phyloP scores from a whole-genome alignment of 1,140 invertebrate species.

The Brachionus manjavacas region DNA sequence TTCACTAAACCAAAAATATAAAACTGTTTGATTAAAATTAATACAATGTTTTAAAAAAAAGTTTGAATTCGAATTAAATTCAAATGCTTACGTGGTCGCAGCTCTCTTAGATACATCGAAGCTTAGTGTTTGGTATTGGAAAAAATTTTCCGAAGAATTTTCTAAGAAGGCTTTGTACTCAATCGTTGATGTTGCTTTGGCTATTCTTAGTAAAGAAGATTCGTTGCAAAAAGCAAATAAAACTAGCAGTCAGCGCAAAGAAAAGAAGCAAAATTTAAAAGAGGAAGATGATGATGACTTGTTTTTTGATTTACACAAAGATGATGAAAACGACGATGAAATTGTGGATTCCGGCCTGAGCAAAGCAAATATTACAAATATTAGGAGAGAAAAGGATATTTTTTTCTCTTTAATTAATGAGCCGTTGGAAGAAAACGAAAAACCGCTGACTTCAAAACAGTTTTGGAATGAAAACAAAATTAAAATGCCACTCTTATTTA shows the following conservation, averaged over 20 bases:
- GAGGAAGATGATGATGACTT: not conserved
- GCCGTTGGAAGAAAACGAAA: not conserved
- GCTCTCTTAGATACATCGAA: not conserved
- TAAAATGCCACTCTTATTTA: not conserved
- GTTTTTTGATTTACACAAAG: not conserved
- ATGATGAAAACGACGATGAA: not conserved
- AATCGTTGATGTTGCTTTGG: not conserved
- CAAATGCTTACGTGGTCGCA: not conserved
- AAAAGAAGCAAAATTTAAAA: not conserved
- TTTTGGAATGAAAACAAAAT: not conserved
- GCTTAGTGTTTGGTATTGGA: conserved; percentile 13
- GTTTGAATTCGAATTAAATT: conserved; percentile 20
- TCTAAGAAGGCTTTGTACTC: not conserved
- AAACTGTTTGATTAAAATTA: not conserved
- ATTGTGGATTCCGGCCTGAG: not conserved
- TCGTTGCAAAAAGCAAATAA: not conserved
- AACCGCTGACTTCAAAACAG: not conserved
- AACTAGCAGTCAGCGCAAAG: not conserved
- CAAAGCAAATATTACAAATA: not conserved
- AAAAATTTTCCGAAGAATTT: not conserved
- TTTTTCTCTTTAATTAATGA: not conserved
- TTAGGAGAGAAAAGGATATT: not conserved
- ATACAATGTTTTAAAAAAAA: not conserved
- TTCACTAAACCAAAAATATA: not conserved
- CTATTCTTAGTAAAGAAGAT: not conserved